phyloP scores from a whole-genome alignment of 2,113 vertebrate species.

The Neofelis nebulosa region DNA sequence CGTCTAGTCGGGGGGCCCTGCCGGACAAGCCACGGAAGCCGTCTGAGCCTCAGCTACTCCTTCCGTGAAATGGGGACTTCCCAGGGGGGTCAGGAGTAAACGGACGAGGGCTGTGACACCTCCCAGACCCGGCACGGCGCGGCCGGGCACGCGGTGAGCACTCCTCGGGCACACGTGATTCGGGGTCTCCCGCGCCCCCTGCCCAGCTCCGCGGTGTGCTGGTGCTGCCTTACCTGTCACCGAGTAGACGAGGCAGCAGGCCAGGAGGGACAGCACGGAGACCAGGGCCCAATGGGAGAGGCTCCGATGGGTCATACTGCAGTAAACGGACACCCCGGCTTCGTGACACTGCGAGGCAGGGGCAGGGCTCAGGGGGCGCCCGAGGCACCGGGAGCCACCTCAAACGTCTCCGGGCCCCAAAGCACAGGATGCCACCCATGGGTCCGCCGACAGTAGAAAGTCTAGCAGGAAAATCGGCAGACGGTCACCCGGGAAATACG shows the following conservation, averaged over 20 bases:
- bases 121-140: background rate
- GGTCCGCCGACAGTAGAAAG: background rate
- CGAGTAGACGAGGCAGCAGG: constrained; percentile 95
- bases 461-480: accelerated
- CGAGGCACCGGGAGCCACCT: accelerated
- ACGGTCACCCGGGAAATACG: accelerated
- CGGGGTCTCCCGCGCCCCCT: background rate
- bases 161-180: accelerated
- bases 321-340: constrained; percentile 93
- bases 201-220: accelerated
- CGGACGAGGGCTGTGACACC: accelerated
- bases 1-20: accelerated
- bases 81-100: accelerated
- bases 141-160: accelerated
- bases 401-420: accelerated
- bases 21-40: accelerated
- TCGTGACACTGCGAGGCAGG: constrained; percentile 92
- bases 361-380: accelerated
- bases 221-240: constrained; percentile 88
- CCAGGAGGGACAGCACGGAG: constrained; percentile 91
- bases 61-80: accelerated
- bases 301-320: constrained; percentile 92
- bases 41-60: background rate
- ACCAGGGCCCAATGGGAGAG: constrained; percentile 92
- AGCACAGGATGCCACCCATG: background rate